Evolutionary conservation across 2,888 invertebrate species (phyloP), one percentile per base, ranked within the genome.

Genomic region (Melinaea menophilus): DNA sequence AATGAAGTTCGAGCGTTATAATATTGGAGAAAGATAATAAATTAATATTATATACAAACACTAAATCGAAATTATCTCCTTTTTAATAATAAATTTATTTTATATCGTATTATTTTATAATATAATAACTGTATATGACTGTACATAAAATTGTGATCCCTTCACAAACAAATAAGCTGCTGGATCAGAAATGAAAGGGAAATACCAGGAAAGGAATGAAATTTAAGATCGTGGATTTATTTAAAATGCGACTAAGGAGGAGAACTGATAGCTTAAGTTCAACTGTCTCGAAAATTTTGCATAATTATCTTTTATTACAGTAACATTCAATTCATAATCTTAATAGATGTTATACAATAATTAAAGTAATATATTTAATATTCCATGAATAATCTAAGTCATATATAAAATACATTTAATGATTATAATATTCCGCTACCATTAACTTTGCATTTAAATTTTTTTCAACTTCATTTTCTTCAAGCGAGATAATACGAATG

Each of bases 131-230:
- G 41, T 11, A 34, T 12, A 9, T 57, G 58, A 67, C 12, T 61
- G 64, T 68, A 66, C 64, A 13, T 47, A 57, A 59, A 54, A 58
- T 54, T 62, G 62, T 61, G 66, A 68, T 68, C 68, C 64, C 64
- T 64, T 62, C 64, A 66, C 64, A 61, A 66, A 68, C 66, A 68
- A 68, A 68, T 68, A 68, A 66, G 66, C 66, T 61, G 56, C 33
- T 64, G 66, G 64, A 68, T 68, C 66, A 66, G 62, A 65, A 68
- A 68, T 66, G 63, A 68, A 68, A 65, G 66, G 59, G 64, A 68
- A 68, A 68, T 68, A 57, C 63, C 63, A 59, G 61, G 61, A 61
- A 61, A 64, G 64, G 62, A 68, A 68, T 48, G 62, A 55, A 64
- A 61, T 57, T 64, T 61, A 63, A 68, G 66, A 64, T 67, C 63